These are phyloP conservation scores for Hydra vulgaris DNA, from an alignment of 30 jellyfish, hydroid and myxozoan genomes.

Conservation along the genomic window DNA sequence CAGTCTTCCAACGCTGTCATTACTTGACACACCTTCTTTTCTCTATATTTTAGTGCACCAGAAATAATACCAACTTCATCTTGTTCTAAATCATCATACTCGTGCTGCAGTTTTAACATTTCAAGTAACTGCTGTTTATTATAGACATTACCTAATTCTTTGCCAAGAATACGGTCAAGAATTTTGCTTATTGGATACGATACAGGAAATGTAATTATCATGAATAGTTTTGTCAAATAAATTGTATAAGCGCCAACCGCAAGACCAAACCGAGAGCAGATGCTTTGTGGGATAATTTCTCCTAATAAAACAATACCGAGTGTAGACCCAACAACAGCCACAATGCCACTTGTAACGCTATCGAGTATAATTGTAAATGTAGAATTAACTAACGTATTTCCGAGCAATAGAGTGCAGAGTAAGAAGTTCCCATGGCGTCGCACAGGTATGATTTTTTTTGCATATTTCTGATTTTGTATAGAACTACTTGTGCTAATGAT, in stretches of 20 bases:
- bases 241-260: slow-evolving; percentile 93
- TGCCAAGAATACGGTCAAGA: slow-evolving; percentile 83
- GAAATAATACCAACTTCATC: slow-evolving; percentile 97
- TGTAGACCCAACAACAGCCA: slow-evolving; percentile 96
- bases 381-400: slow-evolving; percentile 87
- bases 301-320: slow-evolving; percentile 90
- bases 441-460: slow-evolving; percentile 73
- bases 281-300: slow-evolving; percentile 97
- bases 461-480: slow-evolving; percentile 53
- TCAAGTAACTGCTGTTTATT: slow-evolving; percentile 83
- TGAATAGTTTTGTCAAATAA: slow-evolving; percentile 58
- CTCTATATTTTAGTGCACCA: slow-evolving; percentile 86
- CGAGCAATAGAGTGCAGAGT: slow-evolving; percentile 77
- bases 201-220: slow-evolving; percentile 65
- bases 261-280: slow-evolving; percentile 92
- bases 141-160: slow-evolving; percentile 84
- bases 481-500: slow-evolving; percentile 77
- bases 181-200: slow-evolving; percentile 83
- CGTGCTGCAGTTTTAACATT: slow-evolving; percentile 65
- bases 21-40: slow-evolving; percentile 71
- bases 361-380: slow-evolving; percentile 80
- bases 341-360: slow-evolving; percentile 85
- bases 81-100: slow-evolving; percentile 80
- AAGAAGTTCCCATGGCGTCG: slow-evolving; percentile 83
- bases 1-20: slow-evolving; percentile 94